Percentiles rank a stretch among this genome's conserved stretches.
Evolutionary conservation across 2,113 vertebrate genomes (phyloP).

Genomic region (Seriola rivoliana): DNA sequence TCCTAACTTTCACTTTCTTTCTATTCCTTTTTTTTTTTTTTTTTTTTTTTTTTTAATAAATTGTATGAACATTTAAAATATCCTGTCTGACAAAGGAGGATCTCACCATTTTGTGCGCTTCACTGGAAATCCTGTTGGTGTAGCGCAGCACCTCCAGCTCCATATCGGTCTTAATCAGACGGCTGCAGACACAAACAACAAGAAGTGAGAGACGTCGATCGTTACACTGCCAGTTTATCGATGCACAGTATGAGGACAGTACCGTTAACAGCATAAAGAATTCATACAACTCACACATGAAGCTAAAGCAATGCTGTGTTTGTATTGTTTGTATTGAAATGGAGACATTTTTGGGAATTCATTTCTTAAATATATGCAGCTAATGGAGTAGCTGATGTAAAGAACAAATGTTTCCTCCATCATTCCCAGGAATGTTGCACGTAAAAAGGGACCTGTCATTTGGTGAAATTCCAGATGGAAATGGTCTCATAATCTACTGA

Average conservation of each 20-base stretch:
- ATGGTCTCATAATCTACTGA: background rate
- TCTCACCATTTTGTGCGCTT: constrained; percentile 95
- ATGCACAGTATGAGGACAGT: background rate
- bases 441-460: background rate
- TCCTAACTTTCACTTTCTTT: background rate
- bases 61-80: background rate
- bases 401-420: background rate
- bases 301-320: background rate
- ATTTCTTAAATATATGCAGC: background rate
- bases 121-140: constrained; percentile 96
- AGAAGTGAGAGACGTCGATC: background rate
- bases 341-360: background rate
- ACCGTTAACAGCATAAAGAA: background rate
- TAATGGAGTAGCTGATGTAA: background rate
- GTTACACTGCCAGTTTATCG: background rate
- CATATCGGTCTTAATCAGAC: constrained; percentile 96
- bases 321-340: background rate
- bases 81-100: background rate
- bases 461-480: background rate
- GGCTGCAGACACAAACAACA: constrained; percentile 80
- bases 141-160: constrained; percentile 97
- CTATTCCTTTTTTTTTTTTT: background rate
- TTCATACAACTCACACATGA: background rate
- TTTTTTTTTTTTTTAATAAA: too few species aligned
- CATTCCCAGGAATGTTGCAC: background rate